Percentiles rank a stretch among this genome's conserved stretches.
Conservation (phyloP, 1,140 invertebrate species). For the Brachionus asplanchnoidis region DNA sequence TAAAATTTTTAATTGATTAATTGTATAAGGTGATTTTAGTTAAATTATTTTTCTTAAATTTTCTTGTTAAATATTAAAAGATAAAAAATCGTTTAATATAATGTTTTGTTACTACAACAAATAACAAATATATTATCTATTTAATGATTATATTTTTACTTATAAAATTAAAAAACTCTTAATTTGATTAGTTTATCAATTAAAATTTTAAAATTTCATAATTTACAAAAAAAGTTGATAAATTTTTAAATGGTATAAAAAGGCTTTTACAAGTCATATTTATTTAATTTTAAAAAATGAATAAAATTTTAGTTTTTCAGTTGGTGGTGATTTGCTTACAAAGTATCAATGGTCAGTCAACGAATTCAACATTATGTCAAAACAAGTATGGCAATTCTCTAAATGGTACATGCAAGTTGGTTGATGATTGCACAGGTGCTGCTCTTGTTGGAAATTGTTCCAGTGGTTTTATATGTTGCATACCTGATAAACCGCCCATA, state of each 20-base stretch:
- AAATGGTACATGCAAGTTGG: background rate
- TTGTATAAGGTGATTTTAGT: too few species aligned
- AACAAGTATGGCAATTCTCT: background rate
- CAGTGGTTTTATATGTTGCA: background rate
- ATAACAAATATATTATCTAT: background rate
- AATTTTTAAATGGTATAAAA: too few species aligned
- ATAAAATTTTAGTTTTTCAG: background rate
- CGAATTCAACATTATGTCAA: background rate
- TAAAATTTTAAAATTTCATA: too few species aligned
- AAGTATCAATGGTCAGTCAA: background rate
- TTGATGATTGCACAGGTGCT: background rate
- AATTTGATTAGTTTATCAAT: background rate
- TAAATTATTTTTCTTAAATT: too few species aligned
- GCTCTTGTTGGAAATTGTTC: background rate
- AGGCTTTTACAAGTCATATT: background rate
- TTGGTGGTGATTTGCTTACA: background rate
- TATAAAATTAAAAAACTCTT: background rate
- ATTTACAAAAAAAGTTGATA: too few species aligned
- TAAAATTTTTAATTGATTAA: too few species aligned
- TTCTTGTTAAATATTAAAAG: background rate
- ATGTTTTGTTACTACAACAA: too few species aligned
- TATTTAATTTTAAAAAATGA: background rate
- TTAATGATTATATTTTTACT: background rate
- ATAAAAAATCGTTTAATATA: background rate
- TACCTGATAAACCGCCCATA: background rate